phyloP scores from a whole-genome alignment of 2,113 vertebrate genomes.

The Microcebus griseorufus region DNA sequence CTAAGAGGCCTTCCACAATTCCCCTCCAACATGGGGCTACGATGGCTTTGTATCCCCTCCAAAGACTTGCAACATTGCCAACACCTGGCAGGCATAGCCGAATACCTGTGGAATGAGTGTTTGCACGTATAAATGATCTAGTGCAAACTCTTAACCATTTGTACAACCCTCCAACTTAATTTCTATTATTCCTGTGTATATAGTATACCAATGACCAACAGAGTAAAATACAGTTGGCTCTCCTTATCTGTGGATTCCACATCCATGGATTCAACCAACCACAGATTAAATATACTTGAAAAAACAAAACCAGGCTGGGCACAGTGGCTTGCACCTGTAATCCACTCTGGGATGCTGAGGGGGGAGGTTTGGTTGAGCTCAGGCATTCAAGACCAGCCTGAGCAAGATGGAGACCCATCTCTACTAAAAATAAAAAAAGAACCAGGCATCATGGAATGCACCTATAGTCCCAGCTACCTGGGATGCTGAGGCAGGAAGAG shows the following conservation, averaged over 20 bases:
- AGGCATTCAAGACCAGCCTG: no score
- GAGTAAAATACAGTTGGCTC: neutral
- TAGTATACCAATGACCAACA: neutral
- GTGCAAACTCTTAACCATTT: conserved; percentile 24
- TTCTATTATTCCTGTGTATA: neutral
- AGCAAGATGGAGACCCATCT: no score
- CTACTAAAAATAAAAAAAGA: no score
- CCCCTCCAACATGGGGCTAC: neutral
- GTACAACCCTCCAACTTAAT: neutral
- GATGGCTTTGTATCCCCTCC: neutral
- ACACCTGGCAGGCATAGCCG: neutral
- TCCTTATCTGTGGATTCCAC: neutral
- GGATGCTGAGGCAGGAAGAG: no score
- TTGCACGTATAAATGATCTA: neutral
- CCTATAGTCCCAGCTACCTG: no score
- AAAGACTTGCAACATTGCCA: neutral
- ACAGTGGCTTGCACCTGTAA: no score
- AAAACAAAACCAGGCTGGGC: neutral
- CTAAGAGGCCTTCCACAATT: neutral
- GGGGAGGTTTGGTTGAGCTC: no score
- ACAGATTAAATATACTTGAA: neutral
- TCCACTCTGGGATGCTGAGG: no score
- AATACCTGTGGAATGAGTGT: no score
- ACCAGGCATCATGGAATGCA: no score
- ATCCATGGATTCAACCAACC: neutral